These are phyloP conservation scores for Epizoanthus ramosus DNA, from an alignment of 92 coral and sea anemone species.

Conservation along the genomic window DNA sequence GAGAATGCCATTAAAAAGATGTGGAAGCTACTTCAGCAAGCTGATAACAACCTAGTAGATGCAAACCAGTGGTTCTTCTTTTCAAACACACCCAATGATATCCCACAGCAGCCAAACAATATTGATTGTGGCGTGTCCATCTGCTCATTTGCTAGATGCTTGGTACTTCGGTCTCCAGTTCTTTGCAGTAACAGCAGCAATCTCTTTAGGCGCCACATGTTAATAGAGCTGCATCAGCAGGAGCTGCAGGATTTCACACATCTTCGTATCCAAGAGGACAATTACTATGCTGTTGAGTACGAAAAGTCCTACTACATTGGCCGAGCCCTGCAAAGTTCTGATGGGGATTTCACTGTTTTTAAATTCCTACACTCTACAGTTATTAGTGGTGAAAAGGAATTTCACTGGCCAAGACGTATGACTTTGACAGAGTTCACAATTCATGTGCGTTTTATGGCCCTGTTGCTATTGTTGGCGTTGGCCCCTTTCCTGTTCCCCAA, in stretches of 20 bases:
- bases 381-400: constrained; percentile 10
- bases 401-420: constrained; percentile 11
- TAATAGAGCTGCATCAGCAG: constrained; percentile 40
- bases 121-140: constrained; percentile 44
- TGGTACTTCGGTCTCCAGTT: constrained; percentile 20
- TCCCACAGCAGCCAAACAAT: constrained; percentile 35
- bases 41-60: constrained; percentile 6
- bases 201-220: constrained; percentile 39
- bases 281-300: constrained; percentile 40
- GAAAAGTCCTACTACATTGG: constrained; percentile 45
- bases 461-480: neutral
- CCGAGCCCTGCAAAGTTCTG: constrained; percentile 38
- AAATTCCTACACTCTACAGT: constrained; percentile 20
- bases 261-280: constrained; percentile 20
- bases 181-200: constrained; percentile 21
- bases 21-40: constrained; percentile 22
- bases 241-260: constrained; percentile 17
- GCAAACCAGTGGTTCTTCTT: constrained; percentile 10
- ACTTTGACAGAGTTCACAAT: constrained; percentile 3
- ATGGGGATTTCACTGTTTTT: constrained; percentile 24
- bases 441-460: constrained; percentile 25
- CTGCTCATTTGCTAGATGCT: constrained; percentile 14
- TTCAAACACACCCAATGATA: constrained; percentile 30
- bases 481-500: neutral
- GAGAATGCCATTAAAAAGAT: constrained; percentile 39